A percentile compares a stretch with the other conserved stretches of the same genome.
Evolutionary conservation across 1,140 invertebrate species (phyloP).

Genomic region (Drosophila asahinai): DNA sequence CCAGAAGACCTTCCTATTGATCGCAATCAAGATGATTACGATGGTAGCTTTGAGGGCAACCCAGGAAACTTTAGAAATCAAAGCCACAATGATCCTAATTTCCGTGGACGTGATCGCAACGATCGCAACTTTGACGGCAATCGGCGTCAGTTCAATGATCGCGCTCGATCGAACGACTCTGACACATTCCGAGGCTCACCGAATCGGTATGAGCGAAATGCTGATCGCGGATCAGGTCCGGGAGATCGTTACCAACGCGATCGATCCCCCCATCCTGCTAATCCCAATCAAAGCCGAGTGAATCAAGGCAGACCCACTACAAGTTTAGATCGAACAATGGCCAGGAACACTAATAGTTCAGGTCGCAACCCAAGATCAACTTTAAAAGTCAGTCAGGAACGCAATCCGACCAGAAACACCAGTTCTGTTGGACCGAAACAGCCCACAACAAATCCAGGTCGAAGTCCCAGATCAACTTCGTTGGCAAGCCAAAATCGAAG

Average conservation of each 20-base stretch:
- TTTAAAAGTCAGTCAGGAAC: neutral
- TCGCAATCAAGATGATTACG: neutral
- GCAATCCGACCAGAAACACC: neutral
- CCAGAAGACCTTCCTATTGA: neutral
- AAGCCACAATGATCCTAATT: slow-evolving; percentile 12
- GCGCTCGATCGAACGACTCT: slow-evolving; percentile 8
- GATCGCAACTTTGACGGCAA: slow-evolving; percentile 10
- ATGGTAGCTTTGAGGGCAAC: neutral
- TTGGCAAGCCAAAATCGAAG: neutral
- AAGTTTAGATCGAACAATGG: slow-evolving; percentile 2
- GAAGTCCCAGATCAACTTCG: neutral
- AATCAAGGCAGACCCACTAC: neutral
- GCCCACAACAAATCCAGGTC: neutral
- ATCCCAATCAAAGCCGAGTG: neutral
- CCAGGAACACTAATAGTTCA: neutral
- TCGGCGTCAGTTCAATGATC: slow-evolving; percentile 12
- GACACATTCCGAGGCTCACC: slow-evolving; percentile 5
- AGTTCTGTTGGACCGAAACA: neutral
- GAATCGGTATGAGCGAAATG: neutral
- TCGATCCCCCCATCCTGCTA: neutral
- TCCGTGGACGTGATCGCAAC: slow-evolving; percentile 7
- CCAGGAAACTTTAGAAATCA: neutral
- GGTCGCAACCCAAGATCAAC: neutral
- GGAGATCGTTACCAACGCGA: slow-evolving; percentile 5
- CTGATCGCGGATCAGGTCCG: neutral